Percentiles rank a stretch among this genome's conserved stretches.
Conservation (phyloP, 2,797 vertebrate genomes). For the Otus scops region DNA sequence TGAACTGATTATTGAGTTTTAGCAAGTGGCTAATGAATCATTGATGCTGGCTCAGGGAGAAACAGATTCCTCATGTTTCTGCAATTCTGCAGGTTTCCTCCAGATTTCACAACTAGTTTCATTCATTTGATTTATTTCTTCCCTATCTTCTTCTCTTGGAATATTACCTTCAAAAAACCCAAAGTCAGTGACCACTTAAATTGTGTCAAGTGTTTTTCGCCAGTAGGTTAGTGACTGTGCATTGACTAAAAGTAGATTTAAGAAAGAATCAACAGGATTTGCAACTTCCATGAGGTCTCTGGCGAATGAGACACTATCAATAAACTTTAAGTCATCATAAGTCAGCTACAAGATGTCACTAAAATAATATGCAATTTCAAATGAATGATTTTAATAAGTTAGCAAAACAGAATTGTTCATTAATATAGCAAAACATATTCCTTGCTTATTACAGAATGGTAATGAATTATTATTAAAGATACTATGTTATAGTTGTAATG, state of each 20-base stretch:
- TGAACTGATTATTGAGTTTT: slow-evolving; percentile 73
- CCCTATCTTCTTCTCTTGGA: neutral
- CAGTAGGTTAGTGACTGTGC: neutral
- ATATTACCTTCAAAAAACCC: neutral
- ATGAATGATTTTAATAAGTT: slow-evolving; percentile 2
- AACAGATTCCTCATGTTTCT: slow-evolving; percentile 59
- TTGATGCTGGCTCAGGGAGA: slow-evolving; percentile 66
- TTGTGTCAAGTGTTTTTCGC: neutral
- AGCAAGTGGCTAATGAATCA: slow-evolving; percentile 73
- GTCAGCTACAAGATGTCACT: neutral
- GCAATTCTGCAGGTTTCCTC: slow-evolving; percentile 44
- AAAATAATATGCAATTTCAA: slow-evolving; percentile 5
- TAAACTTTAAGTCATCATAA: neutral
- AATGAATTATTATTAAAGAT: slow-evolving; percentile 7
- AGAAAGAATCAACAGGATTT: neutral
- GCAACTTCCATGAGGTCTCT: neutral
- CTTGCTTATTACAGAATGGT: neutral
- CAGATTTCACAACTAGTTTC: neutral
- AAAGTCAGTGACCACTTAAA: neutral
- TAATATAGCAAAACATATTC: slow-evolving; percentile 3
- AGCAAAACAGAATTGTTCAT: slow-evolving; percentile 29
- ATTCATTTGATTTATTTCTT: neutral
- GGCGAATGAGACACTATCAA: neutral
- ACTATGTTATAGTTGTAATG: neutral
- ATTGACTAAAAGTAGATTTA: neutral